Evolutionary conservation across 2,888 invertebrate genomes (phyloP), one percentile per base, ranked within the genome.

Genomic region (Diloba caeruleocephala): DNA sequence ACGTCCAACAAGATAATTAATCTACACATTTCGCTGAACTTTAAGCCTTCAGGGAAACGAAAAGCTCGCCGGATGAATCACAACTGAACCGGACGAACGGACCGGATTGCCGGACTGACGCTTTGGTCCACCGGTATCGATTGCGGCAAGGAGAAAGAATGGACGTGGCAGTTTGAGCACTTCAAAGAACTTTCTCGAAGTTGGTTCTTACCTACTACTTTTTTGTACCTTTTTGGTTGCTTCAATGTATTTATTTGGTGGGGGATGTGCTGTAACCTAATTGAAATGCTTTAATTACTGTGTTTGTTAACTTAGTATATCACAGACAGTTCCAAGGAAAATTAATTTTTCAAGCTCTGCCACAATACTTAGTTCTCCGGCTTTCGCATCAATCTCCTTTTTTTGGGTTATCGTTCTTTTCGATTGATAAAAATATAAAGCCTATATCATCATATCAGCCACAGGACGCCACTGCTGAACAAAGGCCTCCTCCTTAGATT

Each of bases 51-150:
- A 25, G 56, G 56, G 56, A 63, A 50, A 44, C 33, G 5, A 48
- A 55, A 71, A 42, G 52, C 46, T 31, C 29, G 10, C 43, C 51
- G 34, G 45, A 51, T 39, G 33, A 46, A 59, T 51, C 10, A 55
- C 38, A 57, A 56, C 44, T 45, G 53, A 49, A 52, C 51, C 46
- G 43, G 53, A 55, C 41, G 44, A 61, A 52, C 52, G 60, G 41
- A 21, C 32, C 32, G 43, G 48, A 68, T 51, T 37, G 51, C 50
- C 31, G 29, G 48, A 41, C 36, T 14, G 42, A 33, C 31, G 39
- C 21, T 48, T 26, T 10, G 41, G 57, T 1, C 28, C 25, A 29
- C 33, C 23, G 7, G 31, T 68, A 55, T 68, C 41, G 69, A 68
- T 63, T 71, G 50, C 31, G 34, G 43, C 19, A 4, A 21, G 34